Base-by-base conservation (phyloP, 2,797 vertebrate species). In the Hydrolagus colliei region DNA sequence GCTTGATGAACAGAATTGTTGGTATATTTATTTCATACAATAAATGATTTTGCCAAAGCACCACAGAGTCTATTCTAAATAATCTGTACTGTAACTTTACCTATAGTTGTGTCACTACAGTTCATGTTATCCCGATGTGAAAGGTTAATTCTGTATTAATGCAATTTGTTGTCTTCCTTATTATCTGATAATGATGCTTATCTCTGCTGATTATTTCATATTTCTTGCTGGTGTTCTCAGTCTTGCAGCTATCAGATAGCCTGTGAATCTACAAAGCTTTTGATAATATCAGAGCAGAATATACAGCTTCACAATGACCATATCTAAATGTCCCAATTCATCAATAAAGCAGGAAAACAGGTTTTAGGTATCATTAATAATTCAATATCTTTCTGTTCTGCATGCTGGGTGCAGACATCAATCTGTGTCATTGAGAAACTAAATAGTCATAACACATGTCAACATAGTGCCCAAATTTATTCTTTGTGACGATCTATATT, bases 401-500 rank as follows among this genome's bases (percentile, higher is more conserved):
- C 12, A 18, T 84, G 65, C 27, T 41, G 68, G 71, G 18, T 52
- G 35, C 18, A 84, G 65, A 10, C 32, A 71, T 41, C 32, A 71
- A 12, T n/a, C n/a, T 10, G 35, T 68, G 63, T 68, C 67, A 68
- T 18, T 84, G 71, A 84, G n/a, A 84, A 84, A 35, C 65, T 27
- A 84, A 84, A 41, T 84, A 71, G 71, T 71, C 9, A 4, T 84
- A 68, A 84, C 65, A 52, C 41, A 16, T 41, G 65, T 9, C 65
- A 41, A 18, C 4, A 4, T 67, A 71, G 20, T 84, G 1, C 65
- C 4, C 41, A n/a, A 20, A 65, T 71, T 68, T 84, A 84, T 84
- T 68, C 32, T 84, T 41, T 11, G n/a, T 52, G 65, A 35, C 65
- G 52, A 84, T 71, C 32, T 84, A 35, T 82, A 82, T 71, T 82